Percentiles rank a stretch among this genome's conserved stretches.
Conservation (phyloP, 2,888 invertebrate species). For the Campoplex capitator region DNA sequence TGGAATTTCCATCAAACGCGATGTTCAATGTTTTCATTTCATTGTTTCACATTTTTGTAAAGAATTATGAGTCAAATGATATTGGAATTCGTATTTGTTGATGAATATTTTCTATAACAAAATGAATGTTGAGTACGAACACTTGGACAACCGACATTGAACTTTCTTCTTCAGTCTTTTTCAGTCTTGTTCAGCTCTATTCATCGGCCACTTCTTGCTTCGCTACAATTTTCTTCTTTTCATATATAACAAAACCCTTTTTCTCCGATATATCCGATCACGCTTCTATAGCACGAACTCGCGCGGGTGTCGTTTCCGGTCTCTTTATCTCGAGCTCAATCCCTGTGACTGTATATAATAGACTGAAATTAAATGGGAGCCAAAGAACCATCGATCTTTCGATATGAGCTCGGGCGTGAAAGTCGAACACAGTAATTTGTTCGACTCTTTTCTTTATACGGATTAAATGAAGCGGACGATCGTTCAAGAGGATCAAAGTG, state of each 20-base stretch:
- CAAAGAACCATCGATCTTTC: slow-evolving; percentile 56
- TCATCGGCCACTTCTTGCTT: slow-evolving; percentile 35
- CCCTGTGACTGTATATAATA: neutral
- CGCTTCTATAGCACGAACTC: neutral
- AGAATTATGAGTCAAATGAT: too few relatives aligned
- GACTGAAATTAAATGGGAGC: slow-evolving; percentile 17
- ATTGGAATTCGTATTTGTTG: too few relatives aligned
- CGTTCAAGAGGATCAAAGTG: slow-evolving; percentile 34
- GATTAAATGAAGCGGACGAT: slow-evolving; percentile 59
- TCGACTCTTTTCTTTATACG: slow-evolving; percentile 43
- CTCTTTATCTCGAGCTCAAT: neutral
- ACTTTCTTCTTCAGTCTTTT: neutral
- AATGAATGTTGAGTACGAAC: too few relatives aligned
- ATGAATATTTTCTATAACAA: too few relatives aligned
- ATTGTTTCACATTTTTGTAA: too few relatives aligned
- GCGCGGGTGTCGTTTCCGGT: slow-evolving; percentile 4
- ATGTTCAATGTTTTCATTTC: too few relatives aligned
- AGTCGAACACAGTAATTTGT: slow-evolving; percentile 67
- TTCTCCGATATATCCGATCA: slow-evolving; percentile 34
- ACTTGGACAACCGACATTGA: too few relatives aligned
- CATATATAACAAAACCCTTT: slow-evolving; percentile 7
- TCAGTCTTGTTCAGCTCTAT: slow-evolving; percentile 17
- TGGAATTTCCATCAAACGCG: too few relatives aligned
- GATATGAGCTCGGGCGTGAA: slow-evolving; percentile 62
- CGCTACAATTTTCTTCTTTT: slow-evolving; percentile 54